Conservation (phyloP, 2,888 invertebrate species). For the Tachina fera region DNA sequence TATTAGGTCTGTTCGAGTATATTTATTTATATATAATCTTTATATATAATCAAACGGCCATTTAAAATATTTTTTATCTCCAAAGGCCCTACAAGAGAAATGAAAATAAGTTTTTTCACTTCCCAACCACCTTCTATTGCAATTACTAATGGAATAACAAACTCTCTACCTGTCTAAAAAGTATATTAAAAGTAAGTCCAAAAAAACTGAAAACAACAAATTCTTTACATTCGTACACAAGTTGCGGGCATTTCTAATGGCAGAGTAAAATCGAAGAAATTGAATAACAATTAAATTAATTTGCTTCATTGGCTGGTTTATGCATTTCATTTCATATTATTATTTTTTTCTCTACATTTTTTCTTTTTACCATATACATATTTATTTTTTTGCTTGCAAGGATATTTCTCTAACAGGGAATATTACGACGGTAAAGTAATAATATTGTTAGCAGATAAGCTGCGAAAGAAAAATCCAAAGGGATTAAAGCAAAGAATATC, state of each 20-base stretch:
- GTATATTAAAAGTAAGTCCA: background rate
- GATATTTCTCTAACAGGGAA: background rate
- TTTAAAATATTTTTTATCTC: too few species aligned
- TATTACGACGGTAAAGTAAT: background rate
- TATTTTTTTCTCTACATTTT: too few species aligned
- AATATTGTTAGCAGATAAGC: background rate
- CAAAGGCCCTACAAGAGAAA: background rate
- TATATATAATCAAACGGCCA: too few species aligned
- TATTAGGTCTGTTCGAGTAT: too few species aligned
- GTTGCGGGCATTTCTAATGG: background rate
- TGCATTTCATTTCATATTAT: background rate
- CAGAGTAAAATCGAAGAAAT: slow-evolving; percentile 20
- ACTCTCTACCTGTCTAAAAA: background rate
- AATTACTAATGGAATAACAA: background rate
- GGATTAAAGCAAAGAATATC: background rate
- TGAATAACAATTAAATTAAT: slow-evolving; percentile 65
- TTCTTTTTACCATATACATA: too few species aligned
- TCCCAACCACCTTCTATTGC: background rate
- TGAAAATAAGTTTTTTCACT: background rate
- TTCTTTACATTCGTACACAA: background rate
- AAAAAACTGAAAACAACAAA: background rate
- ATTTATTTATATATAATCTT: too few species aligned
- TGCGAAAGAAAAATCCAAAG: background rate
- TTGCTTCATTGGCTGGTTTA: slow-evolving; percentile 54
- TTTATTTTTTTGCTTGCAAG: background rate